Evolutionary conservation across 2,888 invertebrate species (phyloP), one percentile per base, ranked within the genome.

Genomic region (Papilio gigon): DNA sequence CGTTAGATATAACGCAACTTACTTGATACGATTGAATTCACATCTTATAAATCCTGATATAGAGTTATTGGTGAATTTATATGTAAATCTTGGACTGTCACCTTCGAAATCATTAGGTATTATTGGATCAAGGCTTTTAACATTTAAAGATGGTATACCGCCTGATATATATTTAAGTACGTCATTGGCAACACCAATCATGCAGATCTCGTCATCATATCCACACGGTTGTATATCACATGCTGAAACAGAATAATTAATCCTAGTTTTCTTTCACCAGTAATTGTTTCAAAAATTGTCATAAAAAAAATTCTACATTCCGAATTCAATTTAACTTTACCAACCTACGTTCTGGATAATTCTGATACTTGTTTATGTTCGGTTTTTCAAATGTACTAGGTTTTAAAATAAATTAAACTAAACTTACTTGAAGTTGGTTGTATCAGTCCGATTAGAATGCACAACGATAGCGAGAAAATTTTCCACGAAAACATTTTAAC

Each of bases 21-120:
- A 62, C 62, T 44, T 27, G 1, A 62, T 17, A 42, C 14, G 11
- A 33, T 27, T n/a, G 9, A 62, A 30, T 47, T 62, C 44, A 33
- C 62, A 62, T 30, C 12, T 62, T 30, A 12, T 20, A 30, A 44
- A 44, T 25, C 62, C 62, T 44, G 11, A 8, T 17, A 62, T 27
- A 11, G 61, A 44, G 9, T 62, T 44, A 44, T 33, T 61, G 8
- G 22, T 62, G 20, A 62, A 44, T 44, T 62, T 62, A n/a, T 44
- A 44, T 12, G 33, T 27, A 33, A 62, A 30, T 33, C 6, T 44
- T 12, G 17, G 5, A 17, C n/a, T 37, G 12, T 62, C 30, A 3
- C 62, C 62, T 44, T 44, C 47, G 6, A 62, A 17, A 20, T 33
- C 62, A 62, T 44, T 33, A 5, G 62, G 47, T 33, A n/a, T 44